Conservation (phyloP, 2,888 invertebrate species). For the Erebia ligea region DNA sequence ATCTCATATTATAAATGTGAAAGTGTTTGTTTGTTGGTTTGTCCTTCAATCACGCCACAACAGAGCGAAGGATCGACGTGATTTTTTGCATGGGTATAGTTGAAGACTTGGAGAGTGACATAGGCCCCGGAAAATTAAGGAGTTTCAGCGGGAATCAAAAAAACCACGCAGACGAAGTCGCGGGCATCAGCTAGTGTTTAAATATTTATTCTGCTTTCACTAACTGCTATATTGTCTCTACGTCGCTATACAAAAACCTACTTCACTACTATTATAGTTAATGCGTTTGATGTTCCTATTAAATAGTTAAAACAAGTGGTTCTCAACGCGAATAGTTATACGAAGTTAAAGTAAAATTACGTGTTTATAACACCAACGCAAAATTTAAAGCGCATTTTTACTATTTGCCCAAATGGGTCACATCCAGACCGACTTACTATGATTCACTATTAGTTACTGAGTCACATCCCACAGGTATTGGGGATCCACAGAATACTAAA, state of each 20-base stretch:
- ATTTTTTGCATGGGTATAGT: no score
- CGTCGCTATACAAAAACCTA: neutral
- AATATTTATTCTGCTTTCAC: neutral
- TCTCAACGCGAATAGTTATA: slow-evolving; percentile 16
- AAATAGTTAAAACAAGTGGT: neutral
- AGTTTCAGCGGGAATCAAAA: no score
- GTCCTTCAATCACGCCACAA: no score
- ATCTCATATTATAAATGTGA: no score
- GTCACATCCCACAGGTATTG: slow-evolving; percentile 17
- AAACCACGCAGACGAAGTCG: no score
- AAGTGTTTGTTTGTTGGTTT: no score
- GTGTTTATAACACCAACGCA: slow-evolving; percentile 25
- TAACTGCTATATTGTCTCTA: no score
- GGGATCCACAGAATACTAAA: neutral
- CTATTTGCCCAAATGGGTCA: slow-evolving; percentile 38
- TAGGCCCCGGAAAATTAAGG: no score
- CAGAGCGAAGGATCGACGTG: no score
- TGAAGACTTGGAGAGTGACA: no score
- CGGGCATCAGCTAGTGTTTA: no score
- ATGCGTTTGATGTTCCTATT: slow-evolving; percentile 10
- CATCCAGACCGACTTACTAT: slow-evolving; percentile 36
- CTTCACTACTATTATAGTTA: neutral
- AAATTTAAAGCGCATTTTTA: slow-evolving; percentile 27
- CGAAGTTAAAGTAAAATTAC: slow-evolving; percentile 3
- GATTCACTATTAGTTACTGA: slow-evolving; percentile 27